Evolutionary conservation across 92 coral and sea anemone genomes (phyloP), one percentile per base, ranked within the genome.

Genomic region (Palythoa grandis): DNA sequence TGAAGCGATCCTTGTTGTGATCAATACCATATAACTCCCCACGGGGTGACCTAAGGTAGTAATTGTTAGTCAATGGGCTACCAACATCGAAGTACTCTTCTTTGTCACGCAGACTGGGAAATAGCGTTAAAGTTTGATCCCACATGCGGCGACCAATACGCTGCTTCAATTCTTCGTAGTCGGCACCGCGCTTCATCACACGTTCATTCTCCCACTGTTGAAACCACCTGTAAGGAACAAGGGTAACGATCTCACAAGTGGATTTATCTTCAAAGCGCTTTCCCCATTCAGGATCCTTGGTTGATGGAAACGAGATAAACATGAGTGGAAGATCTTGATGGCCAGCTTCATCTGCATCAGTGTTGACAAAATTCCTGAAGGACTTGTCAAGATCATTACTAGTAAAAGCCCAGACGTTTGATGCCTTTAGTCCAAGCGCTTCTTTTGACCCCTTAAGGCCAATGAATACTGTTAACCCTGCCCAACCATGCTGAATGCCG

Each of bases 271-370:
- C 14, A 85, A 89, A 87, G 23, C 96, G 88, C 73, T 84, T 92
- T 66, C 90, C 93, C 98, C 98, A 96, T 61, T 93, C 97, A n/a
- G 98, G 98, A 78, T 96, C 98, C 75, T 96, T 96, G 39, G 98
- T 94, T 47, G 98, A 96, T 6, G 98, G 98, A 66, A 96, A 96
- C 11, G 98, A 96, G 43, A 96, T 89, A 57, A 96, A 96, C 72
- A 96, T 78, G 54, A 96, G 83, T 17, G 98, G 98, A 39, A 96
- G 83, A 39, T 96, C 98, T 54, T 90, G 47, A n/a, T 90, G 87
- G 11, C 96, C 98, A 14, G 95, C 98, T 8, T 86, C 86, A 40
- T 89, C 92, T 2, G 92, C 90, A 16, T 79, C 82, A 72, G 75
- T 48, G 11, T 90, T 29, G 6, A 89, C 74, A 89, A 70, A 94